Conservation (phyloP, 2,797 vertebrate species). For the Thalassophryne amazonica region DNA sequence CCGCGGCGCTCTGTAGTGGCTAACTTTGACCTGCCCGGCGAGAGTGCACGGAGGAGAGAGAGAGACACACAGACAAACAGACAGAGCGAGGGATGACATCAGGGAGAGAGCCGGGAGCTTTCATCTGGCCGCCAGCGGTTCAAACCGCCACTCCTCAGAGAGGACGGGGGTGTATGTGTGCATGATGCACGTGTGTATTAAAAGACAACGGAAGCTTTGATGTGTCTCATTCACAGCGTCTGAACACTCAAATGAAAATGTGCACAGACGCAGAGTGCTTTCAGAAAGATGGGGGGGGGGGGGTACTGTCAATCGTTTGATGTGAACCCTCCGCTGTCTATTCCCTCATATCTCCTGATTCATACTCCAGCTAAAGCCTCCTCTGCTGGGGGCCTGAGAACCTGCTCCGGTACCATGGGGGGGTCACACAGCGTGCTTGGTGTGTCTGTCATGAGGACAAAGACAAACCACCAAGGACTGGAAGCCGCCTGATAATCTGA, state of each 20-base stretch:
- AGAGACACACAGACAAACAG: not conserved
- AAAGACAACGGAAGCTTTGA: slow-evolving; percentile 83
- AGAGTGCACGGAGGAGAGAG: slow-evolving; percentile 2
- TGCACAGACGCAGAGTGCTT: slow-evolving; percentile 51
- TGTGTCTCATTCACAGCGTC: slow-evolving; percentile 83
- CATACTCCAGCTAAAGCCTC: slow-evolving; percentile 40
- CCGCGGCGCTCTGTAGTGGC: slow-evolving; percentile 59
- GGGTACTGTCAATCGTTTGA: slow-evolving; percentile 69
- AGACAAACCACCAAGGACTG: too few relatives aligned
- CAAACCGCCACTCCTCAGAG: slow-evolving; percentile 63
- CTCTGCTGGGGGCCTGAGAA: slow-evolving; percentile 59
- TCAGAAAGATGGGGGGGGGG: slow-evolving; percentile 22
- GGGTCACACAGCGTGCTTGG: slow-evolving; percentile 42
- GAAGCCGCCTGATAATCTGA: too few relatives aligned
- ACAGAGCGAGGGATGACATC: slow-evolving; percentile 40
- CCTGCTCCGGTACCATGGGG: slow-evolving; percentile 39
- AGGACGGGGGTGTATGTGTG: slow-evolving; percentile 17
- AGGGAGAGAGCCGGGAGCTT: slow-evolving; percentile 56
- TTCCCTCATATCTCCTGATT: slow-evolving; percentile 47
- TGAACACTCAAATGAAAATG: slow-evolving; percentile 78
- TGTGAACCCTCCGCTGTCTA: slow-evolving; percentile 61
- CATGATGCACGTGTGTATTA: slow-evolving; percentile 31
- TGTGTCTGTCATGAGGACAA: too few relatives aligned
- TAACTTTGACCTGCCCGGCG: slow-evolving; percentile 55
- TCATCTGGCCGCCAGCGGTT: slow-evolving; percentile 69